A percentile compares a stretch with the other conserved stretches of the same genome.
Evolutionary conservation across 2,888 invertebrate genomes (phyloP).

Genomic region (Ptychoptera albimana): DNA sequence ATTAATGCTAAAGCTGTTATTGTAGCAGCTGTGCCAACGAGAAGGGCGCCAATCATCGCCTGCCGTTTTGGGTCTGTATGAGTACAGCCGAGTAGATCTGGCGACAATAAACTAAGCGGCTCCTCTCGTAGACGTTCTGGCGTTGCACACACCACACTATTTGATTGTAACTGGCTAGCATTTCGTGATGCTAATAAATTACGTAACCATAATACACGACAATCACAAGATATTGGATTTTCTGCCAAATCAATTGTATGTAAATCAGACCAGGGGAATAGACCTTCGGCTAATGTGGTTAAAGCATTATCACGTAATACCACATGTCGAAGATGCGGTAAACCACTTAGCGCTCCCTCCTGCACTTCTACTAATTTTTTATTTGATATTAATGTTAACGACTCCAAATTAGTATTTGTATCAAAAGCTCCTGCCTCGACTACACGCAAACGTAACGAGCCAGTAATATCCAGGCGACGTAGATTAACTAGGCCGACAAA

Average conservation of each 20-base stretch:
- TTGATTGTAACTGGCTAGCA: slow-evolving; percentile 9
- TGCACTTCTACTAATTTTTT: slow-evolving; percentile 56
- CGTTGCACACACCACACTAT: slow-evolving; percentile 41
- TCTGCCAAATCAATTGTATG: slow-evolving; percentile 62
- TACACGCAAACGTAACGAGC: slow-evolving; percentile 53
- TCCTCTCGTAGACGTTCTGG: slow-evolving; percentile 58
- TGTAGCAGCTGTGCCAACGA: slow-evolving; percentile 55
- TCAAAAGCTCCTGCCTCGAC: slow-evolving; percentile 64
- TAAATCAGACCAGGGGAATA: slow-evolving; percentile 64
- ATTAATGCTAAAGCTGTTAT: slow-evolving; percentile 55
- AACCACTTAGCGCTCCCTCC: slow-evolving; percentile 58
- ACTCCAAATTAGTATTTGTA: slow-evolving; percentile 68
- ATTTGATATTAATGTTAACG: slow-evolving; percentile 58
- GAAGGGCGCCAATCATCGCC: slow-evolving; percentile 59
- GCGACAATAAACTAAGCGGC: slow-evolving; percentile 46
- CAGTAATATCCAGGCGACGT: slow-evolving; percentile 59
- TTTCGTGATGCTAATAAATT: slow-evolving; percentile 39
- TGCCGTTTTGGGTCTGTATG: slow-evolving; percentile 64
- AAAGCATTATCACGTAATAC: slow-evolving; percentile 66
- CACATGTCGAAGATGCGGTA: slow-evolving; percentile 63
- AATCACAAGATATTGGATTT: slow-evolving; percentile 69
- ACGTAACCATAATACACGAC: slow-evolving; percentile 63
- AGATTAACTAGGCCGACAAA: slow-evolving; percentile 66
- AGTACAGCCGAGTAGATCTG: slow-evolving; percentile 68
- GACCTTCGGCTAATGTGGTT: slow-evolving; percentile 55